Evolutionary conservation across 2,888 invertebrate genomes (phyloP).

Genomic region (Leucozona laternaria): DNA sequence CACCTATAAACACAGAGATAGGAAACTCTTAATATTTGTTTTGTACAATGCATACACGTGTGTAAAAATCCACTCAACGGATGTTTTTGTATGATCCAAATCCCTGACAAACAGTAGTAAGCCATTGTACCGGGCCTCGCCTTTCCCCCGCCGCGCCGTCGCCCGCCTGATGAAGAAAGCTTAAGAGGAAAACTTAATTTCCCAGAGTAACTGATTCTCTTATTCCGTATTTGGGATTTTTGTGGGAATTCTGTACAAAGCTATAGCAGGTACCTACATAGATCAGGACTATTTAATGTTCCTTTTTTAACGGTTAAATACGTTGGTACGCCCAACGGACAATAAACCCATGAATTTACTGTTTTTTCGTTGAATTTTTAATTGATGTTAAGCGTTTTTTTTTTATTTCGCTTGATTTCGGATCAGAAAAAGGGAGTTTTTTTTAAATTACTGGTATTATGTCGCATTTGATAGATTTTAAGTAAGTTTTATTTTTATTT

Average conservation of each 20-base stretch:
- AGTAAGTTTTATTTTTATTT: not conserved
- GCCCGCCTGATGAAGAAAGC: not conserved
- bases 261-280: too few species aligned
- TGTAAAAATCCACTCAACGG: conserved; percentile 10
- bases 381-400: conserved; percentile 37
- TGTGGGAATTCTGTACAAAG: not conserved
- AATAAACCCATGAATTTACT: conserved; percentile 56
- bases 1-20: not conserved
- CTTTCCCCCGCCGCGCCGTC: too few species aligned
- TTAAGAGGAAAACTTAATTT: conserved; percentile 40
- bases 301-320: conserved; percentile 57
- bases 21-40: conserved; percentile 9
- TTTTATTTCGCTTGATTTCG: not conserved
- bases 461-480: conserved; percentile 42
- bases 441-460: conserved; percentile 39
- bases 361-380: conserved; percentile 63
- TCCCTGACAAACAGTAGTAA: conserved; percentile 8
- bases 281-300: conserved; percentile 31
- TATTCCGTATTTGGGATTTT: conserved; percentile 32
- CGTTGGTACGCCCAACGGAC: conserved; percentile 54
- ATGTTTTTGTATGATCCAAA: conserved; percentile 34
- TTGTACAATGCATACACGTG: not conserved
- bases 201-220: conserved; percentile 27
- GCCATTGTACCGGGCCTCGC: not conserved
- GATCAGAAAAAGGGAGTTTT: not conserved